Evolutionary conservation across 2,797 vertebrate species (phyloP).

Genomic region (Pelochelys cantorii): DNA sequence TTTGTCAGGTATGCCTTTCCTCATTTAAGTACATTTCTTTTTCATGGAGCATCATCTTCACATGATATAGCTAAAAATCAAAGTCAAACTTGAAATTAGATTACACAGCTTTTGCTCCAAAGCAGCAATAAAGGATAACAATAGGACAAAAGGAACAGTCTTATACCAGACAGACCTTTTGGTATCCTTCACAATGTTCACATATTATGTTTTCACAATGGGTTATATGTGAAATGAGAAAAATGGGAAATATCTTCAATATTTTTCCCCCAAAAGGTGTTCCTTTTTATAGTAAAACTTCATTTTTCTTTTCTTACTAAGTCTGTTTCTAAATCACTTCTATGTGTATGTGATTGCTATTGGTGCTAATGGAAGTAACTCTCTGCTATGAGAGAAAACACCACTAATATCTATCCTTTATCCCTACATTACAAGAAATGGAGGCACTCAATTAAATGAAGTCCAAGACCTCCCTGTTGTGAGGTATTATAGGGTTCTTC

Average conservation of each 20-base stretch:
- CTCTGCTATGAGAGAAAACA: too few relatives aligned
- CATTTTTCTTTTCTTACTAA: background rate
- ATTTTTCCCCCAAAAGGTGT: background rate
- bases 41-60: background rate
- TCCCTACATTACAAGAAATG: background rate
- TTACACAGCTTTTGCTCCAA: background rate
- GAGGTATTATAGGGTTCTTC: too few relatives aligned
- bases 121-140: background rate
- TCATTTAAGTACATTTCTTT: background rate
- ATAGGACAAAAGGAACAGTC: background rate
- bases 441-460: too few relatives aligned
- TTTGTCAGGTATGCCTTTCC: background rate
- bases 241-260: background rate
- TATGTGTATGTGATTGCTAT: too few relatives aligned
- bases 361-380: too few relatives aligned
- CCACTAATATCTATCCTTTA: too few relatives aligned
- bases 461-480: too few relatives aligned
- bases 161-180: background rate
- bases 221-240: background rate
- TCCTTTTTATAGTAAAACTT: background rate
- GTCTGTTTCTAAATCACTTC: background rate
- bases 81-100: slow-evolving; percentile 5
- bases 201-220: background rate
- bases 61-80: background rate
- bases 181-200: background rate